Evolutionary conservation across 2,113 vertebrate species (phyloP), one percentile per base, ranked within the genome.

Genomic region (Pygoscelis adeliae): DNA sequence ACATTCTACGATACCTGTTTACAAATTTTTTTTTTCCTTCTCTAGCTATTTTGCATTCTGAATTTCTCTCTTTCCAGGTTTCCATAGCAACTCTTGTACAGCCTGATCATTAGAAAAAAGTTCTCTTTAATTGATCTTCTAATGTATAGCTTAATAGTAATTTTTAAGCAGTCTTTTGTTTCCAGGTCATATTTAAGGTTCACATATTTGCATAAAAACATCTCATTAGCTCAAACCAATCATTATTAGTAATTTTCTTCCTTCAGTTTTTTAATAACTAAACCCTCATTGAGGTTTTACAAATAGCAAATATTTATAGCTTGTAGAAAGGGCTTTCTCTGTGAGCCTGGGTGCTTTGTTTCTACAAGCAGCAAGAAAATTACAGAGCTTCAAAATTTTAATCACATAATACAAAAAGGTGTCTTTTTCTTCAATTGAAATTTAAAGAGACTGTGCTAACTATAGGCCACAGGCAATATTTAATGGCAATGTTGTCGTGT

Each of bases 81-180:
- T 98, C 98, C 96, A 98, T 98, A 97, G 98, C 93, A 99, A 99
- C 99, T 76, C 90, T 96, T 95, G 96, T 97, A 97, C 78, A 94
- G 95, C 98, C 98, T 98, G 91, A 91, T 99, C 98, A 99, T 99
- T 98, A 99, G 96, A 98, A 98, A 99, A 98, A 98, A 98, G 97
- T 99, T 99, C 98, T 99, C 97, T 99, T 99, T 99, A 99, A 99
- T 99, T 99, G 99, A 99, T 99, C 98, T 98, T 98, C 99, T 99
- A 99, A 99, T 99, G 99, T 98, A 99, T 99, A 97, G 99, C 99
- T 98, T 98, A 98, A 98, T 98, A 99, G 98, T 99, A 98, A 99
- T 98, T 98, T 98, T 98, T 98, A 98, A 99, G 98, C 98, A 98
- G 98, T 98, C 99, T 99, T 99, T 99, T 99, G 99, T 99, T 99